Base-by-base conservation (phyloP, 37 sponge, comb jelly and placozoan species). In the Cladorhizidae sp. region DNA sequence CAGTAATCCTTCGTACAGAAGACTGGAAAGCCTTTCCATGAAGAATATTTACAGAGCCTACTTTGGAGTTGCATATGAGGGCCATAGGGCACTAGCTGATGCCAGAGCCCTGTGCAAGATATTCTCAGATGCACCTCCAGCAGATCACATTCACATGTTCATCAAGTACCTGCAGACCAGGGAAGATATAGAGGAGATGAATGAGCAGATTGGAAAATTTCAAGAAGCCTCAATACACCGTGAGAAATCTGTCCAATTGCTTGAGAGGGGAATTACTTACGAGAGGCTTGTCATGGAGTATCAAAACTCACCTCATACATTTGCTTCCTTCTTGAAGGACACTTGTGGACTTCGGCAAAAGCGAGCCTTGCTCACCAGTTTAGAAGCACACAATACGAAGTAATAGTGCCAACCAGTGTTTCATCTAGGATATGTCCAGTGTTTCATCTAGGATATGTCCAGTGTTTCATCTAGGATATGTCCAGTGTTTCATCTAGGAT, bases 61-160 rank as follows among this genome's bases (percentile, higher is more conserved):
- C 42, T 61, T 76, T 38, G 39, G 41, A 9, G 33, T 11, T 14
- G 28, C 39, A 26, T 76, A 76, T n/a, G 62, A 38, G 23, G 62
- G 62, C 12, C 77, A 76, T 26, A 35, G 77, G 55, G 77, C 77
- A 8, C 63, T 76, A 5, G n/a, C 21, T n/a, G 77, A 76, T 58
- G 77, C 77, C 40, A 18, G 26, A 76, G 77, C 77, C 33, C 77
- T 76, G 17, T 14, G 63, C 26, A 61, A 22, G 41, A 35, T 76
- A 18, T 76, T 76, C 42, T 51, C 77, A 39, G 63, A 76, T 21
- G 69, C 37, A 31, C 37, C 40, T 37, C 40, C 37, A 37, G 69
- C 39, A 7, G 3, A 28, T 38, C 6, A 67, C 20, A 33, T 38
- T 15, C 26, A 28, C 40, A 28, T 15, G 15, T 33, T 67, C 21